Percentiles rank a stretch among this genome's conserved stretches.
Conservation (phyloP, 2,888 invertebrate species). For the Zygogramma bicolorata region DNA sequence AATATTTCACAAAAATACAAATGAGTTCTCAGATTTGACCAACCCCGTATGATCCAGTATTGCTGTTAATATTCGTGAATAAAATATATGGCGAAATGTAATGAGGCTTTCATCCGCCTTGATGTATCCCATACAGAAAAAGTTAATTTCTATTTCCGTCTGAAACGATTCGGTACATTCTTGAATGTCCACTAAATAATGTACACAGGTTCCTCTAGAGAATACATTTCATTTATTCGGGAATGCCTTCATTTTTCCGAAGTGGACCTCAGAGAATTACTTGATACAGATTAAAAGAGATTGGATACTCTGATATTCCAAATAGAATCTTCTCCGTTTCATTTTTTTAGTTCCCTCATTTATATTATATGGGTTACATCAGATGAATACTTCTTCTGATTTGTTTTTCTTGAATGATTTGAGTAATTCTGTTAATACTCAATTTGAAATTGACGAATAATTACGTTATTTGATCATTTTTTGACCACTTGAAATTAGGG, state of each 20-base stretch:
- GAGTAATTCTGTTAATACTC: background rate
- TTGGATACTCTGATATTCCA: slow-evolving; percentile 64
- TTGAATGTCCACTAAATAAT: slow-evolving; percentile 62
- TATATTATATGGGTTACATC: slow-evolving; percentile 50
- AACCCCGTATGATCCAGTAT: background rate
- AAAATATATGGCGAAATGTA: background rate
- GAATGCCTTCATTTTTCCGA: slow-evolving; percentile 67
- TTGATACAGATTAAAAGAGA: slow-evolving; percentile 68
- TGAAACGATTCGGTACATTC: slow-evolving; percentile 47
- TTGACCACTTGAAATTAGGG: too few relatives aligned
- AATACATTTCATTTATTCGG: slow-evolving; percentile 66
- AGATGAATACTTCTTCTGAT: slow-evolving; percentile 25
- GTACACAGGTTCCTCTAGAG: slow-evolving; percentile 61
- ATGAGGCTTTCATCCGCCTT: background rate
- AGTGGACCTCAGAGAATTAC: slow-evolving; percentile 66
- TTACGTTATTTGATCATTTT: too few relatives aligned
- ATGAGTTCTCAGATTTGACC: too few relatives aligned
- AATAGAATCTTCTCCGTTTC: slow-evolving; percentile 61
- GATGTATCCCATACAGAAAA: slow-evolving; percentile 21
- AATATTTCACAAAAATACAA: too few relatives aligned
- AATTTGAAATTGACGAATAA: background rate
- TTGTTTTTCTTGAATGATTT: background rate
- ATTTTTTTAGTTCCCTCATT: slow-evolving; percentile 54
- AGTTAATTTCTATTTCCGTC: slow-evolving; percentile 43
- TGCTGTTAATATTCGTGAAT: background rate